Conservation (phyloP, 1,140 invertebrate genomes). For the Scaptodrosophila lebanonensis region DNA sequence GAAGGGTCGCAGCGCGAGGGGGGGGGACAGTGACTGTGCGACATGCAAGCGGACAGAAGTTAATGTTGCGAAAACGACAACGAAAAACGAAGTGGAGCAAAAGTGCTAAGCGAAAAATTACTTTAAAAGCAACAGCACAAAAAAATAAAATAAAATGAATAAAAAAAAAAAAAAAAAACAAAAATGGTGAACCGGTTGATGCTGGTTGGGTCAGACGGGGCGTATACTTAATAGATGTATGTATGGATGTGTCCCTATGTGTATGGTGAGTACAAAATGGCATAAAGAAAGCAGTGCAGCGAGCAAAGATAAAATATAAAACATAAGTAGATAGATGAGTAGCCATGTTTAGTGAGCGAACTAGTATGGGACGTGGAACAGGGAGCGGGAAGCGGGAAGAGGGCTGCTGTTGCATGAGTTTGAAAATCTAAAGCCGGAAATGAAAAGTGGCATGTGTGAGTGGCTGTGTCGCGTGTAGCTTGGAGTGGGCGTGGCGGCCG, state of each 20-base stretch:
- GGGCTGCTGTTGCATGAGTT: not conserved
- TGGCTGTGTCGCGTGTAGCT: conserved; percentile 19
- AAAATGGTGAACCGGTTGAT: not conserved
- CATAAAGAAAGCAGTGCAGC: conserved; percentile 26
- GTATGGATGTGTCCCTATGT: not conserved
- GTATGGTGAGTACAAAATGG: conserved; percentile 11
- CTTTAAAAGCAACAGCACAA: not conserved
- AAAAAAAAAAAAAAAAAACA: not conserved
- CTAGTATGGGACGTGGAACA: conserved; percentile 3
- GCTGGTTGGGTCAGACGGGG: conserved; percentile 6
- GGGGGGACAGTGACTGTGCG: not conserved
- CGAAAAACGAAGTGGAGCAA: conserved; percentile 1
- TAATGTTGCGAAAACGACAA: conserved; percentile 29
- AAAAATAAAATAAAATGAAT: not conserved
- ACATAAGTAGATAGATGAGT: conserved; percentile 66
- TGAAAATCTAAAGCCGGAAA: conserved; percentile 54
- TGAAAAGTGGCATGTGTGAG: conserved; percentile 52
- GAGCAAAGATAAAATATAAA: conserved; percentile 55
- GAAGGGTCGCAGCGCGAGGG: no score
- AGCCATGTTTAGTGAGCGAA: conserved; percentile 23
- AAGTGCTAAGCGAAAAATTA: conserved; percentile 4
- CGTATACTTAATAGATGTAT: conserved; percentile 45
- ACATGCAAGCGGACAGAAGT: conserved; percentile 8
- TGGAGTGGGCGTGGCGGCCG: conserved; percentile 7
- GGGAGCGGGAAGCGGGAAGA: conserved; percentile 16